Conservation (phyloP, 2,797 vertebrate genomes). For the Gambelia wislizenii region DNA sequence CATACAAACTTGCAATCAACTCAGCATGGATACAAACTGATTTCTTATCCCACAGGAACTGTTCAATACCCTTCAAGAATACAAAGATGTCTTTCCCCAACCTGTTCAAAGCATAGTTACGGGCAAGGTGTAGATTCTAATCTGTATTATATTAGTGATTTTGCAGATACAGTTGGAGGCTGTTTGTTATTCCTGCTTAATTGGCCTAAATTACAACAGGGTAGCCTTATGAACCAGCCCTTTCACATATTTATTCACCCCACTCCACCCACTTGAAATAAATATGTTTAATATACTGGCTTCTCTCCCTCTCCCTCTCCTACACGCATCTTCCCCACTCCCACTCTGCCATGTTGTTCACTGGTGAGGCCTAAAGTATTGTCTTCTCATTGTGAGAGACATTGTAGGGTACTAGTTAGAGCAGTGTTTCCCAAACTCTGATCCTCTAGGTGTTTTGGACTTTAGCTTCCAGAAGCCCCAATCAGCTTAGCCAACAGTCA, state of each 20-base stretch:
- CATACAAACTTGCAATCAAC: background rate
- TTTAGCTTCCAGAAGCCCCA: too few relatives aligned
- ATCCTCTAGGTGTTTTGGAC: too few relatives aligned
- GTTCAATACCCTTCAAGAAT: background rate
- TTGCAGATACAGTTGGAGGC: background rate
- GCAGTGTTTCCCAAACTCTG: too few relatives aligned
- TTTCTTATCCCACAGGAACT: too few relatives aligned
- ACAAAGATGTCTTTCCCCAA: background rate
- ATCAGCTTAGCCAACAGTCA: too few relatives aligned
- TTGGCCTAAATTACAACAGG: background rate
- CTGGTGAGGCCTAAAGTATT: background rate
- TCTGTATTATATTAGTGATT: background rate
- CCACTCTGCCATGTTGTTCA: too few relatives aligned
- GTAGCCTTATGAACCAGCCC: background rate
- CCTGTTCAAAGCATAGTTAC: background rate
- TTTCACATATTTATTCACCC: background rate
- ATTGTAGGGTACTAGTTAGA: background rate
- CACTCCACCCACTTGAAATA: background rate
- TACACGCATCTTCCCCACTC: accelerated
- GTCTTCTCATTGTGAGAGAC: background rate
- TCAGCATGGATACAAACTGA: background rate
- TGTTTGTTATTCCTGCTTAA: background rate
- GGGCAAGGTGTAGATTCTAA: background rate
- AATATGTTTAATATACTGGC: conserved; percentile 6
- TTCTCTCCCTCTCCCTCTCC: background rate